Evolutionary conservation across 2,888 invertebrate species (phyloP), one percentile per base, ranked within the genome.

Genomic region (Drosophila buzzatii): DNA sequence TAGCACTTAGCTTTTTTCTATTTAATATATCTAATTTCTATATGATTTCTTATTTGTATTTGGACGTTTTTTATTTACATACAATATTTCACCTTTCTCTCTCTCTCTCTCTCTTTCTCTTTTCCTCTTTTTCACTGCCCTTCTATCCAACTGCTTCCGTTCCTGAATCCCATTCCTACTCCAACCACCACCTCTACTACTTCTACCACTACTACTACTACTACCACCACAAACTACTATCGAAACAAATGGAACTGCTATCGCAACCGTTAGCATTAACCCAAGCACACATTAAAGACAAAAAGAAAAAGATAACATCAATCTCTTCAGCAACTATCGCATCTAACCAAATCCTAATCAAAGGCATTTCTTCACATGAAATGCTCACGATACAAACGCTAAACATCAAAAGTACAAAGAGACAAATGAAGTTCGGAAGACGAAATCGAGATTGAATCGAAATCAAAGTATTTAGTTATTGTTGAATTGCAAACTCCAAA

Each of bases 401-500:
- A 88, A 89, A 81, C 81, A 89, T 76, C 73, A 76, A 82, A 51
- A 83, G 91, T 91, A 91, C 91, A 91, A 91, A 91, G 84, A 91
- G 86, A 90, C 90, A 91, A 90, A 87, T 82, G 90, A 89, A 82
- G 83, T 77, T 80, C 75, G 76, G 70, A 73, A 76, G 58, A 79
- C 59, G 58, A 71, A 53, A 61, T 41, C 56, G 70, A 73, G 60
- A 66, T 37, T 42, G 75, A 18, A 33, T 35, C 51, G 33, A 51
- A 18, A 64, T 71, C 73, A 55, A 85, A 85, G 80, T 90, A 85
- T 90, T 85, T 79, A 88, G 86, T 88, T 85, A 90, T 85, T 85
- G 89, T 85, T 90, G 90, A 88, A 79, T 76, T 70, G 73, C 80
- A 88, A 84, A 82, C 65, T 70, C 70, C 37, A 53, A 69, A 82